Percentiles rank a stretch among this genome's conserved stretches.
Conservation (phyloP, 2,113 vertebrate genomes). For the Rhegmatorhina hoffmannsi region DNA sequence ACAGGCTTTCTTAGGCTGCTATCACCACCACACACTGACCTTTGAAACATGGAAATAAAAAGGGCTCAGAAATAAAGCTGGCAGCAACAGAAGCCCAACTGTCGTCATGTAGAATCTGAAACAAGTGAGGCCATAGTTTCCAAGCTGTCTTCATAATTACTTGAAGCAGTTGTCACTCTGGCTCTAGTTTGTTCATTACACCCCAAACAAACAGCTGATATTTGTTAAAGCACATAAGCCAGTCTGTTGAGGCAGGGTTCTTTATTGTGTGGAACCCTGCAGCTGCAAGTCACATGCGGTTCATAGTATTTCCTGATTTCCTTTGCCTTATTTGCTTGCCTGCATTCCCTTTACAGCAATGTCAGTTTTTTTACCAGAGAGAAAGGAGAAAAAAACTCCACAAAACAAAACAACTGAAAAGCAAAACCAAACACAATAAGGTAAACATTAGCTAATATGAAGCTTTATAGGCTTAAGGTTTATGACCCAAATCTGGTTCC, state of each 20-base stretch:
- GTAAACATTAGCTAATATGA: constrained; percentile 77
- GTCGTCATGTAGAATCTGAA: constrained; percentile 72
- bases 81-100: constrained; percentile 70
- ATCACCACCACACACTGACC: constrained; percentile 70
- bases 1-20: constrained; percentile 65
- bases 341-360: constrained; percentile 58
- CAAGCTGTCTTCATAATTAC: constrained; percentile 80
- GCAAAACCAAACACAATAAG: constrained; percentile 48
- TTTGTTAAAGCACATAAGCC: constrained; percentile 74
- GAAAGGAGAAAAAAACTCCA: neutral
- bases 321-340: constrained; percentile 69
- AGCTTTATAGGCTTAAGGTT: constrained; percentile 68
- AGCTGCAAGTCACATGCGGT: constrained; percentile 74
- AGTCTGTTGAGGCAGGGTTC: constrained; percentile 73
- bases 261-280: constrained; percentile 63
- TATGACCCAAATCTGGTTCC: constrained; percentile 72
- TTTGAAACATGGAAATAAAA: constrained; percentile 81
- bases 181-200: constrained; percentile 73
- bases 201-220: constrained; percentile 77
- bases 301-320: constrained; percentile 69
- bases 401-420: neutral
- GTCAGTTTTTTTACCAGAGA: constrained; percentile 32
- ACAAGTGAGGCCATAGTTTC: constrained; percentile 77
- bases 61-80: constrained; percentile 79
- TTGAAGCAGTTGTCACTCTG: constrained; percentile 77